Percentiles rank a stretch among this genome's conserved stretches.
phyloP scores from a whole-genome alignment of 2,888 invertebrate species.

The Drosophila infuscata region DNA sequence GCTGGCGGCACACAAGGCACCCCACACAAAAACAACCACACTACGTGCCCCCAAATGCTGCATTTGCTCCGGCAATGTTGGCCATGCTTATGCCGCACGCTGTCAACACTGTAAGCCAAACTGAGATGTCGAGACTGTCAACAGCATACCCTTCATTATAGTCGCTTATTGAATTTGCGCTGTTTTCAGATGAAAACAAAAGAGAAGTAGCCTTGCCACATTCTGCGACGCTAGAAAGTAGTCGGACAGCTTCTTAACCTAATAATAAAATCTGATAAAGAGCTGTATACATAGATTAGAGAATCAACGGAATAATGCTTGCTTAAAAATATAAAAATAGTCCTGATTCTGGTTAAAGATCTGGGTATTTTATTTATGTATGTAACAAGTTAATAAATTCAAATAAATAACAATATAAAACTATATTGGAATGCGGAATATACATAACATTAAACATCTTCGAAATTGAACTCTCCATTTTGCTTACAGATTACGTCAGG shows the following conservation, averaged over 20 bases:
- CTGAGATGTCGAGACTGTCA: constrained; percentile 64
- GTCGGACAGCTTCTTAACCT: constrained; percentile 14
- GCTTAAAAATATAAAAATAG: background rate
- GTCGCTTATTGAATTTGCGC: constrained; percentile 64
- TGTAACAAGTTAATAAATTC: background rate
- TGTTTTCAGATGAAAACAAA: constrained; percentile 43
- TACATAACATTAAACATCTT: background rate
- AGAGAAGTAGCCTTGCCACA: background rate
- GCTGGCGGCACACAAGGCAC: constrained; percentile 61
- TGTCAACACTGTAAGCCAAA: constrained; percentile 73
- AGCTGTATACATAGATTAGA: background rate
- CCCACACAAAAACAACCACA: constrained; percentile 10
- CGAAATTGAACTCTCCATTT: background rate
- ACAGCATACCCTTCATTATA: constrained; percentile 42
- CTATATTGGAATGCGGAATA: background rate
- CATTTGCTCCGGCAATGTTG: constrained; percentile 36
- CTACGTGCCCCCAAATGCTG: constrained; percentile 7
- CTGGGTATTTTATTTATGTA: too few relatives aligned
- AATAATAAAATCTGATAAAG: constrained; percentile 14
- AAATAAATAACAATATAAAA: background rate
- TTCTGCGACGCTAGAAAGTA: constrained; percentile 8
- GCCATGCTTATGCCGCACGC: constrained; percentile 70
- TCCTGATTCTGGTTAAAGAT: background rate
- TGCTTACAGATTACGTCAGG: background rate
- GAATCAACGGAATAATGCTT: background rate